These are phyloP conservation scores for Mizuhopecten yessoensis DNA, from an alignment of 1,140 invertebrate species.

Conservation along the genomic window DNA sequence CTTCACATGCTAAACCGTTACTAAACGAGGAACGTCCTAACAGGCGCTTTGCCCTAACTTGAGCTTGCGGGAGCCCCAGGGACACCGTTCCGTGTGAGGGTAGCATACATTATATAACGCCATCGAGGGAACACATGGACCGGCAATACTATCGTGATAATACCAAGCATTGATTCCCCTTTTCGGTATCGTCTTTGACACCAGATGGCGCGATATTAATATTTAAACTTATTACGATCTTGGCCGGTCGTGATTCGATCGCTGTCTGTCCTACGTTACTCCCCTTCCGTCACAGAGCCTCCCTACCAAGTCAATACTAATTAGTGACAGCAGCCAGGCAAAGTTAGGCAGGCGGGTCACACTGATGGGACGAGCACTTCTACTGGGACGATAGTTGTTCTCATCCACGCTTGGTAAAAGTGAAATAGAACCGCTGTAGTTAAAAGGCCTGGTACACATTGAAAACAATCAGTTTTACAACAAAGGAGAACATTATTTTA, in stretches of 20 bases:
- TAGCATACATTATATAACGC: constrained; percentile 21
- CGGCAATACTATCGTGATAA: constrained; percentile 17
- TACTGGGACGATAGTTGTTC: not conserved
- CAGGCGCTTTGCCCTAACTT: constrained; percentile 4
- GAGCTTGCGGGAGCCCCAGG: not conserved
- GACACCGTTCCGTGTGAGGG: not conserved
- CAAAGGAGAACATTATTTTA: too few relatives aligned
- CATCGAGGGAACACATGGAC: not conserved
- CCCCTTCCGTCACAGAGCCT: constrained; percentile 24
- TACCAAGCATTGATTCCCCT: constrained; percentile 25
- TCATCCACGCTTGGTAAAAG: not conserved
- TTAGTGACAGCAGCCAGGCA: constrained; percentile 8
- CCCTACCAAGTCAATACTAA: constrained; percentile 11
- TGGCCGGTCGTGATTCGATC: constrained; percentile 30
- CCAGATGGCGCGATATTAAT: constrained; percentile 37
- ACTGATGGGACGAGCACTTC: not conserved
- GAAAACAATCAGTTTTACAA: too few relatives aligned
- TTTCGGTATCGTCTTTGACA: constrained; percentile 38
- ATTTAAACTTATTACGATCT: constrained; percentile 40
- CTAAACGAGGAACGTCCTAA: constrained; percentile 21
- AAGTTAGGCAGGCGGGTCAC: constrained; percentile 15
- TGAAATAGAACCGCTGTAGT: not conserved
- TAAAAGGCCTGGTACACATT: not conserved
- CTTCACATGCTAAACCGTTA: constrained; percentile 26
- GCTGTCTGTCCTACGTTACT: constrained; percentile 7